Percentiles rank a stretch among this genome's conserved stretches.
Evolutionary conservation across 2,113 vertebrate species (phyloP).

Genomic region (Piliocolobus tephrosceles): DNA sequence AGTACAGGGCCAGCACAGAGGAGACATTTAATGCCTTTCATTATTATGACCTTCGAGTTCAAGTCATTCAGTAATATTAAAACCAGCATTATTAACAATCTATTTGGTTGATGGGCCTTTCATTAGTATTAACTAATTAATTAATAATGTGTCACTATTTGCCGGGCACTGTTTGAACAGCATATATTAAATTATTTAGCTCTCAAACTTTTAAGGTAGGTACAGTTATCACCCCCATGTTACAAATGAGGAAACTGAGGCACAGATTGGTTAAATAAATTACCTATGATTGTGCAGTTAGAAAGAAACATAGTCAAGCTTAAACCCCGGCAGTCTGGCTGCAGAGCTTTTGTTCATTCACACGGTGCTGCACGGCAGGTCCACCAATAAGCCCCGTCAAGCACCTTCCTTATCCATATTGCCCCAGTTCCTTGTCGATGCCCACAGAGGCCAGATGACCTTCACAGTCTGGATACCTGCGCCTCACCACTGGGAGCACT

Average conservation of each 20-base stretch:
- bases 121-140: neutral
- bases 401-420: too few species aligned
- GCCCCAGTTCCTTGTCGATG: neutral
- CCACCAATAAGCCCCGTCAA: neutral
- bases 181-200: neutral
- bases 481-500: neutral
- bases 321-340: neutral
- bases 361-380: too few species aligned
- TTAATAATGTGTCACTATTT: neutral
- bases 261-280: neutral
- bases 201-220: neutral
- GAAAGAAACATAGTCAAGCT: neutral
- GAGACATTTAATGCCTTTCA: neutral
- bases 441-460: neutral
- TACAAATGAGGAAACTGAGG: neutral
- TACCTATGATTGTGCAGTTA: neutral
- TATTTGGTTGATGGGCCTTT: neutral
- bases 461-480: neutral
- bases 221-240: neutral
- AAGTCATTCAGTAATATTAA: neutral
- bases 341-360: neutral
- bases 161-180: neutral
- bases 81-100: neutral
- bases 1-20: neutral
- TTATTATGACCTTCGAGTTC: neutral